Evolutionary conservation across 2,888 invertebrate species (phyloP), one percentile per base, ranked within the genome.

Genomic region (Arrhopalites spinosus): DNA sequence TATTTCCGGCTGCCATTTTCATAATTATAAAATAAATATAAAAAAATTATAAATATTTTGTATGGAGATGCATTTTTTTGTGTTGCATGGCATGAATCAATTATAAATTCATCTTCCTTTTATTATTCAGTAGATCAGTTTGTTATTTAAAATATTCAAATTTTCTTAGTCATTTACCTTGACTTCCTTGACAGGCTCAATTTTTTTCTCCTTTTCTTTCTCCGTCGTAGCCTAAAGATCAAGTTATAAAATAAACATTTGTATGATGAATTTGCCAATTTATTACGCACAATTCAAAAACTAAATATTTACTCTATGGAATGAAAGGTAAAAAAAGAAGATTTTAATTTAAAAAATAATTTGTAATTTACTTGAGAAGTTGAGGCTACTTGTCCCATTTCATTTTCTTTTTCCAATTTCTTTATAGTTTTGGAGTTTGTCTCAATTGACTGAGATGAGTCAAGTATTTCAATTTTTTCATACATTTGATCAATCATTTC

Each of bases 401-500:
- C 53, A 3, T 56, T 20, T 17, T 56, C 53, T 7, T 8, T 56
- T 7, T 56, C 53, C 53, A 56, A n/a, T 8, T n/a, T 56, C 53
- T 20, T n/a, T n/a, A n/a, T n/a, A n/a, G n/a, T n/a, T n/a, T n/a
- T n/a, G n/a, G n/a, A n/a, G n/a, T n/a, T n/a, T n/a, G n/a, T n/a
- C n/a, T n/a, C n/a, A n/a, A n/a, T n/a, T n/a, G n/a, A n/a, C n/a
- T n/a, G n/a, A n/a, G n/a, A n/a, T n/a, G n/a, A n/a, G n/a, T 63
- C 29, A n/a, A 29, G 3, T 43, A 23, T 43, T 45, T 59, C 61
- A 27, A 72, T 72, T 59, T 72, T 72, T 23, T 72, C 71, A 45
- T 72, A 72, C 3, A 74, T 69, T 75, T 69, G 76, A 23, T 71
- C 78, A 30, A 72, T n/a, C 43, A 23, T 64, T 29, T 15, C 61